These are phyloP conservation scores for Anoncus sp. DNA, from an alignment of 2,888 invertebrate species.

Conservation along the genomic window DNA sequence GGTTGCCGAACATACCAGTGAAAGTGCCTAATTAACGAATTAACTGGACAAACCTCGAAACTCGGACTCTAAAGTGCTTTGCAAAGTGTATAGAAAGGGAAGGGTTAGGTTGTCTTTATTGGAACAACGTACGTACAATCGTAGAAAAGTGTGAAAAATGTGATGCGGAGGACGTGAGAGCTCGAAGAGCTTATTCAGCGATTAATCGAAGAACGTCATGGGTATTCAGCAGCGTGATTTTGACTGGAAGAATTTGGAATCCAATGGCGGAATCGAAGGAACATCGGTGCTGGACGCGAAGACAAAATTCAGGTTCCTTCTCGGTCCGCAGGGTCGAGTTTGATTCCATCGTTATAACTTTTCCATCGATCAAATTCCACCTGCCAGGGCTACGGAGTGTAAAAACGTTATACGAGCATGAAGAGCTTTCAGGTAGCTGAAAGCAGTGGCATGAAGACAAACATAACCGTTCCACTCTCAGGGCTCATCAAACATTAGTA, in stretches of 20 bases:
- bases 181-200: slow-evolving; percentile 26
- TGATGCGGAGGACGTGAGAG: slow-evolving; percentile 19
- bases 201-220: slow-evolving; percentile 40
- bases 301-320: slow-evolving; percentile 72
- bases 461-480: slow-evolving; percentile 42
- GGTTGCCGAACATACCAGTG: slow-evolving; percentile 57
- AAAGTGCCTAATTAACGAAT: slow-evolving; percentile 60
- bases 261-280: slow-evolving; percentile 45
- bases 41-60: slow-evolving; percentile 49
- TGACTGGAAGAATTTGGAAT: slow-evolving; percentile 15
- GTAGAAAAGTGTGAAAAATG: slow-evolving; percentile 31
- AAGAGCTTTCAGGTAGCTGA: slow-evolving; percentile 41
- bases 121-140: slow-evolving; percentile 7
- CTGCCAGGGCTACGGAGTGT: slow-evolving; percentile 9
- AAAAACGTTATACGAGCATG: slow-evolving; percentile 37
- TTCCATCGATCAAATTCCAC: slow-evolving; percentile 26
- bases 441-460: slow-evolving; percentile 26
- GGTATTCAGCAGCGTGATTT: slow-evolving; percentile 26
- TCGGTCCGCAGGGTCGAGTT: slow-evolving; percentile 70
- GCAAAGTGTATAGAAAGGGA: slow-evolving; percentile 37
- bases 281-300: slow-evolving; percentile 63
- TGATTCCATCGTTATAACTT: slow-evolving; percentile 65
- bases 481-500: slow-evolving; percentile 41
- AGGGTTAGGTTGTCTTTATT: slow-evolving; percentile 8
- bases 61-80: slow-evolving; percentile 53